phyloP scores from a whole-genome alignment of 2,797 vertebrate genomes.

The Euthynnus affinis region DNA sequence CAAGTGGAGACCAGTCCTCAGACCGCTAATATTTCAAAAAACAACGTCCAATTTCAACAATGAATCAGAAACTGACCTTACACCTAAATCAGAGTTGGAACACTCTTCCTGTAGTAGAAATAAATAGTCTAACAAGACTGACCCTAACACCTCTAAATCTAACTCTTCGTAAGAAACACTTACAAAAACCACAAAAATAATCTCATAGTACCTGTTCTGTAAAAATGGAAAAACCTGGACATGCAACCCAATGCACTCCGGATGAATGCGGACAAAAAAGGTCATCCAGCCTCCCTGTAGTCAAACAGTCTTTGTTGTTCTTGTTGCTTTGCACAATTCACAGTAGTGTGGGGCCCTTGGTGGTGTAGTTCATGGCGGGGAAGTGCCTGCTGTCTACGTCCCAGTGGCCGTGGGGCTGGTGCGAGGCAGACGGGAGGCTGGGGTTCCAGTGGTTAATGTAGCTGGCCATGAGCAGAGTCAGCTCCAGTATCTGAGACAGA shows the following conservation, averaged over 20 bases:
- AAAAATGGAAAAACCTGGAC: constrained; percentile 35
- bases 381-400: constrained; percentile 88
- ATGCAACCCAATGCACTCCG: constrained; percentile 32
- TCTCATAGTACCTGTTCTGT: constrained; percentile 35
- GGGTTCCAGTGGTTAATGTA: constrained; percentile 92
- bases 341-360: constrained; percentile 92
- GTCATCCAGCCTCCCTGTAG: constrained; percentile 29
- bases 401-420: constrained; percentile 78
- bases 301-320: constrained; percentile 23
- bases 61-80: constrained; percentile 9
- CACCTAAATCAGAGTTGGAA: constrained; percentile 45
- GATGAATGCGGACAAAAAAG: constrained; percentile 15
- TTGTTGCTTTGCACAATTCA: constrained; percentile 74
- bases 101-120: constrained; percentile 64
- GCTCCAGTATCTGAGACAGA: constrained; percentile 90
- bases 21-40: neutral
- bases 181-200: constrained; percentile 10
- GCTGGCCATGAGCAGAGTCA: constrained; percentile 94
- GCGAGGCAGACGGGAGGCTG: constrained; percentile 66
- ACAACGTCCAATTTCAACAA: constrained; percentile 20
- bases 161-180: constrained; percentile 41
- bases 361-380: constrained; percentile 86
- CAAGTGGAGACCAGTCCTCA: constrained; percentile 3
- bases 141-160: constrained; percentile 43
- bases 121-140: constrained; percentile 62